Evolutionary conservation across 2,113 vertebrate species (phyloP).

Genomic region (Xiphorhynchus elegans): DNA sequence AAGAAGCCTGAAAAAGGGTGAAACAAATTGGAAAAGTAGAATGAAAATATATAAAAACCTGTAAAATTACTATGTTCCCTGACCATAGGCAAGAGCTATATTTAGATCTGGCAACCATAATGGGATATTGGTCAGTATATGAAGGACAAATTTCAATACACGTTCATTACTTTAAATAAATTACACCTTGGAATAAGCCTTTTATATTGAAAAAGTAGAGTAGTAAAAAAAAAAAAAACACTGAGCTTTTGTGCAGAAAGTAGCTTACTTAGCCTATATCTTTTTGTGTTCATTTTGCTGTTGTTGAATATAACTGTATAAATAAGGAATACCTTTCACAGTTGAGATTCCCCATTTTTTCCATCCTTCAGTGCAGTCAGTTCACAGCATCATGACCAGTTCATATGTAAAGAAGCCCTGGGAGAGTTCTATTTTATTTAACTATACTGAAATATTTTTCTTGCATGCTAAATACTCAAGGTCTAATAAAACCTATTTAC

Average conservation of each 20-base stretch:
- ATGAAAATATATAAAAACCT: slow-evolving; percentile 62
- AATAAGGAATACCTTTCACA: not conserved
- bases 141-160: slow-evolving; percentile 54
- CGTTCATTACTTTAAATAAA: slow-evolving; percentile 60
- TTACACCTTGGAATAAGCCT: slow-evolving; percentile 34
- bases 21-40: slow-evolving; percentile 67
- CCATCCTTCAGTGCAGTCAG: not conserved
- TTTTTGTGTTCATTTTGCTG: not conserved
- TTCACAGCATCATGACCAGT: not conserved
- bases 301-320: not conserved
- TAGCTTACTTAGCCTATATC: not conserved
- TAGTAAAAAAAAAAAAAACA: not conserved
- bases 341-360: not conserved
- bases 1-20: slow-evolving; percentile 50
- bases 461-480: not conserved
- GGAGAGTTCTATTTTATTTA: not conserved
- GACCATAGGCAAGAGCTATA: slow-evolving; percentile 45
- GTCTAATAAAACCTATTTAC: not conserved
- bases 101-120: slow-evolving; percentile 61
- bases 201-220: slow-evolving; percentile 53
- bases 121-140: slow-evolving; percentile 54
- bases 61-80: slow-evolving; percentile 54
- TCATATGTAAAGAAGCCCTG: not conserved
- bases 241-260: not conserved
- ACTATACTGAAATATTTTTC: not conserved